These are phyloP conservation scores for Penelope pileata DNA, from an alignment of 2,113 vertebrate species.

Conservation along the genomic window DNA sequence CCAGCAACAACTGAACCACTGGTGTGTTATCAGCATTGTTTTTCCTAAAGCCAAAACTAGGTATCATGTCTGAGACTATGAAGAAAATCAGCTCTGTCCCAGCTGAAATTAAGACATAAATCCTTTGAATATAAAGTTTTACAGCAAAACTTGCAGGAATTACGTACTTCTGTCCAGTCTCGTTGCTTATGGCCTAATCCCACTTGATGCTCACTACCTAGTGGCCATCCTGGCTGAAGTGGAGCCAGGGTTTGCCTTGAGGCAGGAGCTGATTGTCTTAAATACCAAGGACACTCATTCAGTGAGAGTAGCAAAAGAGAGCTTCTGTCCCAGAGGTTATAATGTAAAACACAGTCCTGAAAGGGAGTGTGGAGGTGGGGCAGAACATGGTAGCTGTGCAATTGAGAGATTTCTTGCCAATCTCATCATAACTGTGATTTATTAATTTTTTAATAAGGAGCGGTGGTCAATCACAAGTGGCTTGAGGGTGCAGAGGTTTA, in stretches of 20 bases:
- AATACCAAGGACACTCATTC: neutral
- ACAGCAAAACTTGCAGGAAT: constrained; percentile 4
- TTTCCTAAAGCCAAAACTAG: too few relatives aligned
- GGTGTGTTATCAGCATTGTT: too few relatives aligned
- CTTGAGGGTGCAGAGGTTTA: neutral
- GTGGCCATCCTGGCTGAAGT: neutral
- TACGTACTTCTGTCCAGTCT: accelerated
- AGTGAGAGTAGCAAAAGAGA: neutral
- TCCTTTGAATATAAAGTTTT: constrained; percentile 19
- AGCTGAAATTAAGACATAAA: too few relatives aligned
- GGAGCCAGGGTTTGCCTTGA: neutral
- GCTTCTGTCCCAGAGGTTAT: neutral
- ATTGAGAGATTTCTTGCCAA: neutral
- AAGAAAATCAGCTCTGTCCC: too few relatives aligned
- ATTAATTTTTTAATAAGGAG: neutral
- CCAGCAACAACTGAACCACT: too few relatives aligned
- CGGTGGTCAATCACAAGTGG: neutral
- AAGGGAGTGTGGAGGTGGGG: neutral
- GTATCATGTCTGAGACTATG: too few relatives aligned
- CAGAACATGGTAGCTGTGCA: neutral
- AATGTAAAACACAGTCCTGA: neutral
- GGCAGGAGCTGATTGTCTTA: neutral
- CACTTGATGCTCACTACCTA: neutral
- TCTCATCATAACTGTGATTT: neutral
- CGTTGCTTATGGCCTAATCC: neutral